Evolutionary conservation across 2,797 vertebrate genomes (phyloP), one percentile per base, ranked within the genome.

Genomic region (Brachymystax lenok): DNA sequence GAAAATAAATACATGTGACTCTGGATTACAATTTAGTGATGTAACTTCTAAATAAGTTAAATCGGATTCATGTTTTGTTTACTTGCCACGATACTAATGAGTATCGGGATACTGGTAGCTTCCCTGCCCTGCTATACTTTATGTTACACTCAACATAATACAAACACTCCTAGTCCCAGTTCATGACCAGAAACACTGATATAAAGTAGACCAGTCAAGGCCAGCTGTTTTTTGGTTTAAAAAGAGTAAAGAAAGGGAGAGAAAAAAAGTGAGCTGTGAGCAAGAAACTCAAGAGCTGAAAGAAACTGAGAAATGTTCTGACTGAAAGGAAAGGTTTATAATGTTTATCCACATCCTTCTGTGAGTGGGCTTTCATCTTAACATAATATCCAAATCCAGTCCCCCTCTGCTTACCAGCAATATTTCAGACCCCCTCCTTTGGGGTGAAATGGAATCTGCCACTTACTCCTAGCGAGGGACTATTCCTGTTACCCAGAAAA

Each of bases 391-490:
- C 80, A 70, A 5, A 71, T 78, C 73, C 75, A 74, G 84, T 81
- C 77, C 56, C 63, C 64, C 56, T 75, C 27, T 50, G 24, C 74
- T 13, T 72, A 10, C 74, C 79, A 69, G 72, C 77, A 46, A 24
- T 74, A 77, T 82, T 82, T 50, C 24, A 12, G 16, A n/a, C 50
- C 50, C 24, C 50, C 70, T 28, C 50, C 68, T 2, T 19, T 85
- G 33, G 74, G 69, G 2, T 82, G 79, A 83, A 84, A 83, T 69
- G 46, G 28, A 79, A 82, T 82, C 74, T 73, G 73, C 75, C 74
- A 54, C 80, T 88, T 88, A 77, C 74, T 88, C 75, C 80, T 69
- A 78, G 82, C 40, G 69, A 82, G 81, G 75, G 76, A 73, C 77
- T 77, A 73, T 88, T 80, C 78, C 79, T 71, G 56, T 59, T 54